Evolutionary conservation across 2,888 invertebrate genomes (phyloP), one percentile per base, ranked within the genome.

Genomic region (Biston stratarius): DNA sequence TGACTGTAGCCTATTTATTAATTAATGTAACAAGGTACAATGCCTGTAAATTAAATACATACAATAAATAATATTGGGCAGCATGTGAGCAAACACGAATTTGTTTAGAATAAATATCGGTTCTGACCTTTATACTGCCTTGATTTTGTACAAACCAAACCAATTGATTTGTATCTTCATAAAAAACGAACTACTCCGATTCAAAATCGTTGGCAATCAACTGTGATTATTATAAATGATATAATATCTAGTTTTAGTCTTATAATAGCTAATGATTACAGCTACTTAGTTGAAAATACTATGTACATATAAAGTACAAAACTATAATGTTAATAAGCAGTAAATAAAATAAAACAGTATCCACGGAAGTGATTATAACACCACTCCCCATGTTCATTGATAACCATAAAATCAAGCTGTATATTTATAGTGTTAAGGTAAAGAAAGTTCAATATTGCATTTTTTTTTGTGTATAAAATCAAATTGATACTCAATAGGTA

Each of bases 351-450:
- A 83, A 75, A 82, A 71, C 79, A 81, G 78, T 74, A 80, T 81
- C 77, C 79, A 82, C 75, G 76, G 82, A 87, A 92, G 87, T 91
- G 91, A 92, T 90, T 92, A 92, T 78, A 92, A 92, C 91, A 92
- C 87, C 92, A 92, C 91, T 91, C 82, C 84, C 66, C 72, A 74
- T 75, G 75, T 76, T 78, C 74, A 75, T 75, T 74, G 15, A 48
- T 68, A 77, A 48, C 34, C 12, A 38, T 57, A 58, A 58, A n/a
- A 48, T 11, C 45, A n/a, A 49, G 44, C 45, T 52, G 11, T 40
- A 38, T 38, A 9, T 38, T 0, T 24, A 24, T 24, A 38, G 6
- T 38, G 52, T 24, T 40, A 51, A 62, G 15, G 5, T 15, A 42
- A 34, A 44, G 14, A 48, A 58, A 58, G 58, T 44, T 33, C 52